These are phyloP conservation scores for Neolamprologus ventralis DNA, from an alignment of 2,113 vertebrate species.

Conservation along the genomic window DNA sequence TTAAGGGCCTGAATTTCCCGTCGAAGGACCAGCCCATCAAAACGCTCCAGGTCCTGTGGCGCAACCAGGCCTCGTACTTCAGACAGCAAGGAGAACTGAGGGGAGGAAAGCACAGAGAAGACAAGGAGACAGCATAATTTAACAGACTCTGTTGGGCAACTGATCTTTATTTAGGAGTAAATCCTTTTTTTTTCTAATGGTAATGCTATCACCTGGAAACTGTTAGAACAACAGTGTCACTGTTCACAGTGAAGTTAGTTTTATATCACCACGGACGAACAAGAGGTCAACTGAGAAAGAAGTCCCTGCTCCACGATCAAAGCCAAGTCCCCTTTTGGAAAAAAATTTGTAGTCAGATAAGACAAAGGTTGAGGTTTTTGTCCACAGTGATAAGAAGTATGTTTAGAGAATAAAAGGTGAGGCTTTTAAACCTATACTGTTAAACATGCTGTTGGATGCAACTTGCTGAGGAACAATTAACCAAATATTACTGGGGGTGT, in stretches of 20 bases:
- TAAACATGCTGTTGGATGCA: neutral
- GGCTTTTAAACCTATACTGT: neutral
- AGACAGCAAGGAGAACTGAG: conserved; percentile 89
- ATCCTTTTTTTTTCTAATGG: neutral
- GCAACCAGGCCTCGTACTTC: conserved; percentile 84
- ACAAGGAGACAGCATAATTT: neutral
- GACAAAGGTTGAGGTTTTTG: neutral
- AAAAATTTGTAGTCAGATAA: neutral
- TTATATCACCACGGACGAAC: neutral
- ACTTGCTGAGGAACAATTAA: neutral
- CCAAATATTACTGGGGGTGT: neutral
- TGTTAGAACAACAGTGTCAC: neutral
- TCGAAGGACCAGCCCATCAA: conserved; percentile 87
- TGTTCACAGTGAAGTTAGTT: neutral
- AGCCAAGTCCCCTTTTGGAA: neutral
- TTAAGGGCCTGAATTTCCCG: conserved; percentile 94
- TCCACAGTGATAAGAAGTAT: neutral
- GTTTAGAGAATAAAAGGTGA: neutral
- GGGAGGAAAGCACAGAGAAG: neutral
- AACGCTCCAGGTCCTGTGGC: conserved; percentile 87
- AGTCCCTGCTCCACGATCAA: neutral
- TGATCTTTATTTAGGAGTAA: neutral
- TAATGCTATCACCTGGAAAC: neutral
- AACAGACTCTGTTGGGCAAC: neutral
- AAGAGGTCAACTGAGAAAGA: neutral